These are phyloP conservation scores for Datnioides undecimradiatus DNA, from an alignment of 2,113 vertebrate genomes.

Conservation along the genomic window DNA sequence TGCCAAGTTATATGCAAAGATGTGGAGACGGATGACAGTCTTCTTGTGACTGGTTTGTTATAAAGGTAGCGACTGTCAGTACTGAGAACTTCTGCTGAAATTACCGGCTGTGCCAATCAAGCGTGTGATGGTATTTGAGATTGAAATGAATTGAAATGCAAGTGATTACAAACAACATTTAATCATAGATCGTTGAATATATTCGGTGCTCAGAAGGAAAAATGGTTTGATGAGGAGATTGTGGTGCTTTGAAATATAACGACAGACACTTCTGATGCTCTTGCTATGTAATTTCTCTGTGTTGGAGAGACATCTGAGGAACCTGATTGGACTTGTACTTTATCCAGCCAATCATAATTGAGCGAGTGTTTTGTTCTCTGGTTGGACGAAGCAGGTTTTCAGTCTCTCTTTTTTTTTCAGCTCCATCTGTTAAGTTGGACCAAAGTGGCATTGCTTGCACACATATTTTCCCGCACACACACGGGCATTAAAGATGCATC, in stretches of 20 bases:
- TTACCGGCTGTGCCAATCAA: conserved; percentile 63
- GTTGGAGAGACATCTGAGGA: conserved; percentile 53
- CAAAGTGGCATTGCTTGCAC: conserved; percentile 18
- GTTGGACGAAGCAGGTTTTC: conserved; percentile 51
- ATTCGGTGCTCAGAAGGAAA: conserved; percentile 8
- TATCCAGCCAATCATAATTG: conserved; percentile 41
- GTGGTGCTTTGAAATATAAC: conserved; percentile 54
- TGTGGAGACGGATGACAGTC: conserved; percentile 61
- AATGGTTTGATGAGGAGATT: conserved; percentile 35
- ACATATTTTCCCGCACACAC: conserved; percentile 1
- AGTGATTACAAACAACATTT: conserved; percentile 53
- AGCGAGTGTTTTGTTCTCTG: conserved; percentile 42
- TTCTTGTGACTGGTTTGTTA: conserved; percentile 52
- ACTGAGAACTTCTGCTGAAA: conserved; percentile 56
- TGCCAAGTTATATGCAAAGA: conserved; percentile 68
- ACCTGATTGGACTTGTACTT: conserved; percentile 31
- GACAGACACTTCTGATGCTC: conserved; percentile 40
- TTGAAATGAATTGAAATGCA: conserved; percentile 44
- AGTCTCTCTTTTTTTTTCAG: conserved; percentile 44
- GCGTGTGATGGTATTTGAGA: conserved; percentile 41
- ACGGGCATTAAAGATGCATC: conserved; percentile 13
- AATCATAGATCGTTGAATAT: conserved; percentile 40
- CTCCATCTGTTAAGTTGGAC: conserved; percentile 70
- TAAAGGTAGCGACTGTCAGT: conserved; percentile 49
- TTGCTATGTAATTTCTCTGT: conserved; percentile 19